phyloP scores from a whole-genome alignment of 2,888 invertebrate species.

The Gymnoscelis rufifasciata region DNA sequence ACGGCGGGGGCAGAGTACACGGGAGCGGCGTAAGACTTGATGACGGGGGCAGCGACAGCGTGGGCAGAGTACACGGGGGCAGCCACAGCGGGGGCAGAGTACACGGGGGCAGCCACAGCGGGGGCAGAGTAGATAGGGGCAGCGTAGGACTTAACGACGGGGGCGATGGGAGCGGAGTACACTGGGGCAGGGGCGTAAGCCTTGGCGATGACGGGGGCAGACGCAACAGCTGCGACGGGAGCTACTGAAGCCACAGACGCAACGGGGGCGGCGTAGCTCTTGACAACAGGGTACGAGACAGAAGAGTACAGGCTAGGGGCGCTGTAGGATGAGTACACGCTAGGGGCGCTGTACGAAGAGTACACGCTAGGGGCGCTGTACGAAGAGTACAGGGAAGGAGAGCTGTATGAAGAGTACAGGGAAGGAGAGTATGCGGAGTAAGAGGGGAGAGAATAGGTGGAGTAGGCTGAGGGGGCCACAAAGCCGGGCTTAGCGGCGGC shows the following conservation, averaged over 20 bases:
- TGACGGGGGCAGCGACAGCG: neutral
- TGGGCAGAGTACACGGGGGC: neutral
- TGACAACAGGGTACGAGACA: conserved; percentile 10
- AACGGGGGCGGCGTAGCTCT: conserved; percentile 1
- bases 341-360: conserved; percentile 2
- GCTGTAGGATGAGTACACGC: conserved; percentile 2
- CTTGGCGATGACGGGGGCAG: neutral
- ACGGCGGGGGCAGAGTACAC: neutral
- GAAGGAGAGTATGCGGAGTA: conserved; percentile 6
- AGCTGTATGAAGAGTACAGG: conserved; percentile 2
- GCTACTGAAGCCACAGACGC: neutral
- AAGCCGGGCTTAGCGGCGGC: conserved; percentile 50
- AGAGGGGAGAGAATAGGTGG: conserved; percentile 3
- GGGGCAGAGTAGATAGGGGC: conserved; percentile 14
- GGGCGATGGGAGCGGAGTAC: neutral
- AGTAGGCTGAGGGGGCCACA: conserved; percentile 9
- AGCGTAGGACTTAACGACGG: neutral
- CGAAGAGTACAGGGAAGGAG: conserved; percentile 2
- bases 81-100: too few species aligned
- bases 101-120: neutral
- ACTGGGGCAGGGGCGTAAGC: neutral
- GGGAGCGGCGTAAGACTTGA: too few species aligned
- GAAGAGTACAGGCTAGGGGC: conserved; percentile 5
- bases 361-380: neutral
- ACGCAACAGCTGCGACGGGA: neutral